Evolutionary conservation across 2,113 vertebrate species (phyloP), one percentile per base, ranked within the genome.

Genomic region (Edolisoma coerulescens): DNA sequence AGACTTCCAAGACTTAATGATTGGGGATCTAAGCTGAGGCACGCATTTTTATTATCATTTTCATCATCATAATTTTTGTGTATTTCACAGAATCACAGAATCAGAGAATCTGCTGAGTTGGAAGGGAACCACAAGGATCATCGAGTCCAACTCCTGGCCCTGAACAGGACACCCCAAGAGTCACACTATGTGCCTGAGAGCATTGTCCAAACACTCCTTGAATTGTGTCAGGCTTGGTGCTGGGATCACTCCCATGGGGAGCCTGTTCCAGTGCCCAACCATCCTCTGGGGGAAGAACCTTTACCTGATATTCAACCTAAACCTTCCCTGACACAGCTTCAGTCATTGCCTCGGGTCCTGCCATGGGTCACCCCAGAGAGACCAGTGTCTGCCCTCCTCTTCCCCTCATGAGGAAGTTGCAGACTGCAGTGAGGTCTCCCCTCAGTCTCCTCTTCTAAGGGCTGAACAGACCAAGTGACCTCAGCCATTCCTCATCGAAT

Each of bases 181-280:
- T 44, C 44, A 77, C 37, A 52, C 7, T 27, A 3, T 33, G 32
- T 27, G 53, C 45, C 73, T 18, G 27, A 77, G 0, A 77, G 37
- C 17, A 20, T 21, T 61, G 16, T 24, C 54, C 67, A 52, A 35
- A 35, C 2, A 26, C 33, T 32, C 1, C 37, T 44, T 52, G 63
- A 68, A 37, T 18, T 44, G 0, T 59, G 11, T 77, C 63, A 68
- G 63, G 32, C 73, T 45, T 77, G 32, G 17, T 22, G 32, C 63
- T 44, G 53, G 1, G 21, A 44, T 21, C 9, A 10, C 37, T 44
- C 1, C 53, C 1, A 0, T 33, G 33, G 17, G 63, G 14, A 68
- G 21, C 27, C 42, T 22, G 14, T 60, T 37, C 44, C 33, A 68
- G 44, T 77, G 53, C 33, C 22, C 33, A 44, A 0, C 2, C 17